Conservation (phyloP, 2,888 invertebrate species). For the Yponomeuta plumbellus region DNA sequence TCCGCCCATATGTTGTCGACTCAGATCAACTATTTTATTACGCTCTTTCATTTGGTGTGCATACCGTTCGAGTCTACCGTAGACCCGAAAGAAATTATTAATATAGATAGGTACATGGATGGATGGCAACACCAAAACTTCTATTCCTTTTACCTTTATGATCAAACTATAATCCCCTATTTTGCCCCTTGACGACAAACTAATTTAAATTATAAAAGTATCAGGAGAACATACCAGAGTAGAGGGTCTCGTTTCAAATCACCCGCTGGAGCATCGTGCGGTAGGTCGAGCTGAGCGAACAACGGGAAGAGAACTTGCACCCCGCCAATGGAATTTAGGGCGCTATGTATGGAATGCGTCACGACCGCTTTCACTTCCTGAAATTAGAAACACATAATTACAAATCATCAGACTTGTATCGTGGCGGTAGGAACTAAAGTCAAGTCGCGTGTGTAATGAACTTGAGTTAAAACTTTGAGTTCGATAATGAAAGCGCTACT, state of each 20-base stretch:
- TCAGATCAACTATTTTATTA: too few species aligned
- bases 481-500: neutral
- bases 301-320: conserved; percentile 98
- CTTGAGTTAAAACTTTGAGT: neutral
- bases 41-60: too few species aligned
- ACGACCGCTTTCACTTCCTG: conserved; percentile 99
- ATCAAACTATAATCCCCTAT: neutral
- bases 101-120: too few species aligned
- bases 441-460: too few species aligned
- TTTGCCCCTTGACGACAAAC: conserved; percentile 13
- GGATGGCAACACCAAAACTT: neutral
- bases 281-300: conserved; percentile 97
- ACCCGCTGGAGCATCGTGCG: conserved; percentile 87
- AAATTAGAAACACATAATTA: neutral
- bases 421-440: too few species aligned
- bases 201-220: conserved; percentile 20
- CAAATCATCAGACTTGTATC: neutral
- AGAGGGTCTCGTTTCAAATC: conserved; percentile 92
- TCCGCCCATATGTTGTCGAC: too few species aligned
- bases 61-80: too few species aligned
- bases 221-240: conserved; percentile 82
- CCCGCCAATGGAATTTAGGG: conserved; percentile 98
- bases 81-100: too few species aligned
- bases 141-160: neutral
- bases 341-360: conserved; percentile 99